Percentiles rank a stretch among this genome's conserved stretches.
These are phyloP conservation scores for Pemphigus obesinymphae DNA, from an alignment of 1,140 invertebrate species.

Conservation along the genomic window DNA sequence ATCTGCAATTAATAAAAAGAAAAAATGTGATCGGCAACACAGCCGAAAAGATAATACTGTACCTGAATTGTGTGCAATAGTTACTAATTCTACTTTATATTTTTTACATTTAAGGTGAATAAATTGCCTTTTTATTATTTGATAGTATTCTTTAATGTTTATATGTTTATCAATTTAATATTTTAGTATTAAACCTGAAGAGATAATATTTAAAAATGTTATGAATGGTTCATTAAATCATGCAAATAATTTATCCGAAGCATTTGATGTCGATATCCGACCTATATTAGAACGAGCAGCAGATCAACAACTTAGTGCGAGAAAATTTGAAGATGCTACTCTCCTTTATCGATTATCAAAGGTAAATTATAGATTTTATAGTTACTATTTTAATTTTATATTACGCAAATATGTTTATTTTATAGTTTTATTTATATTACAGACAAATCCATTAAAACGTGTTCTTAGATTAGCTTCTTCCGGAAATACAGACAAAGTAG, in stretches of 20 bases:
- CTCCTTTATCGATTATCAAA: slow-evolving; percentile 68
- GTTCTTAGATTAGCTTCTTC: slow-evolving; percentile 68
- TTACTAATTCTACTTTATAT: slow-evolving; percentile 55
- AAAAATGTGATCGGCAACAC: slow-evolving; percentile 12
- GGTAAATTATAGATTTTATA: slow-evolving; percentile 13
- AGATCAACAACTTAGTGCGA: slow-evolving; percentile 62
- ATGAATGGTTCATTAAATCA: slow-evolving; percentile 56
- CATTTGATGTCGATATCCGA: slow-evolving; percentile 65
- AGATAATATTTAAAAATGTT: slow-evolving; percentile 63
- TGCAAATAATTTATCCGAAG: slow-evolving; percentile 55
- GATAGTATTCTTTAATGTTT: slow-evolving; percentile 64
- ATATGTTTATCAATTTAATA: slow-evolving; percentile 49
- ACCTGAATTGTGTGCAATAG: slow-evolving; percentile 46
- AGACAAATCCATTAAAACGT: slow-evolving; percentile 60
- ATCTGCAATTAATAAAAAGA: slow-evolving; percentile 4
- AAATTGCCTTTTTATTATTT: slow-evolving; percentile 61
- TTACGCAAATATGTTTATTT: background rate
- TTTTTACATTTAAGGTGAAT: slow-evolving; percentile 57
- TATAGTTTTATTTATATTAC: slow-evolving; percentile 52
- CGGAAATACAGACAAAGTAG: slow-evolving; percentile 64
- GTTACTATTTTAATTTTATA: too few species aligned
- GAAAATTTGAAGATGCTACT: slow-evolving; percentile 62
- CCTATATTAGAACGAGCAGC: slow-evolving; percentile 68
- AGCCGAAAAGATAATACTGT: slow-evolving; percentile 7
- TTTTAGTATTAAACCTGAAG: slow-evolving; percentile 49